Conservation (phyloP, 1,140 invertebrate species). For the Drosophila jambulina region DNA sequence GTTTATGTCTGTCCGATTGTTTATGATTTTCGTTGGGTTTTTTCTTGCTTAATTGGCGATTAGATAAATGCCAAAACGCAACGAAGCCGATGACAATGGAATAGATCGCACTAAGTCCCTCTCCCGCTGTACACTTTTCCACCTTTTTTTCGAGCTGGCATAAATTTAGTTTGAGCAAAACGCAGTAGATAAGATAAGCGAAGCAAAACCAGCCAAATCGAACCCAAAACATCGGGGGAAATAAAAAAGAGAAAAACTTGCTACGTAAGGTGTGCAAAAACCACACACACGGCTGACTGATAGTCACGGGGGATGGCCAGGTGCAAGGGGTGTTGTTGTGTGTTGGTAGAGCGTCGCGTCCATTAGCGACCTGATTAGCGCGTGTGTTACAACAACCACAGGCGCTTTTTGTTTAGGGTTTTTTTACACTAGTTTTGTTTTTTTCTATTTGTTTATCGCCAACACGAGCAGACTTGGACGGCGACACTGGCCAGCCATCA, state of each 20-base stretch:
- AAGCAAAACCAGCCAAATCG: constrained; percentile 44
- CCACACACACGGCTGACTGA: constrained; percentile 58
- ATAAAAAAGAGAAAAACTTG: constrained; percentile 20
- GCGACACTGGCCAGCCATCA: constrained; percentile 48
- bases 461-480: constrained; percentile 62
- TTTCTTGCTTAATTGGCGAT: constrained; percentile 77
- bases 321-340: constrained; percentile 19
- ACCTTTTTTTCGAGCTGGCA: constrained; percentile 49
- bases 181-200: constrained; percentile 70
- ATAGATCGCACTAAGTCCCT: constrained; percentile 23
- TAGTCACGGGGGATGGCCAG: constrained; percentile 37
- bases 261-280: constrained; percentile 69
- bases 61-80: constrained; percentile 69
- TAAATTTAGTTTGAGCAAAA: constrained; percentile 78
- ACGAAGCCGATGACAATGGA: constrained; percentile 37
- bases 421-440: constrained; percentile 6
- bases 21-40: constrained; percentile 72
- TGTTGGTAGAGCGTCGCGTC: constrained; percentile 26
- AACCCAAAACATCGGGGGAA: constrained; percentile 27
- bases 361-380: constrained; percentile 70
- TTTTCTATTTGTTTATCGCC: constrained; percentile 59
- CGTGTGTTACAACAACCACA: constrained; percentile 61
- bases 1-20: constrained; percentile 81
- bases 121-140: neutral
- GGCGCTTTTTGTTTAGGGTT: constrained; percentile 31